Evolutionary conservation across 2,113 vertebrate species (phyloP).

Genomic region (Eurystomus gularis): DNA sequence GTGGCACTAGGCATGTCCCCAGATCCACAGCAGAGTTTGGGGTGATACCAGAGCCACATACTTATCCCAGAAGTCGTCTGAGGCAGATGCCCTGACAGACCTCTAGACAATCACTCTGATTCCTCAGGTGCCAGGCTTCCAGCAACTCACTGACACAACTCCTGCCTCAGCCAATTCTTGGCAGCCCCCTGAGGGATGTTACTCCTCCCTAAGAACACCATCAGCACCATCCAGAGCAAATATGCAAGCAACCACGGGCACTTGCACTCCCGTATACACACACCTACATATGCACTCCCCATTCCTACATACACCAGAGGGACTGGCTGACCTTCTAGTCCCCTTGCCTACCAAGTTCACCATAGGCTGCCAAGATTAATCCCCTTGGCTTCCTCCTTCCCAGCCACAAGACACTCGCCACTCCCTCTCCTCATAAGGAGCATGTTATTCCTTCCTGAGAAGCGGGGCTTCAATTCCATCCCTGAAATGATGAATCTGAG

Average conservation of each 20-base stretch:
- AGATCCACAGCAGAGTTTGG: not conserved
- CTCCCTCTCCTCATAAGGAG: not conserved
- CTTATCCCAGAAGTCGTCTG: not conserved
- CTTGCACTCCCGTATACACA: rapidly evolving
- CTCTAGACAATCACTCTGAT: not conserved
- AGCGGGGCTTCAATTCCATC: conserved; percentile 17
- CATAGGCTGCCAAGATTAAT: not conserved
- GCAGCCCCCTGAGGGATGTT: not conserved
- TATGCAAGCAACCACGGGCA: not conserved
- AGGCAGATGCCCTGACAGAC: not conserved
- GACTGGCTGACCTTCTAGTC: not conserved
- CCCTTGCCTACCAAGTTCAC: not conserved
- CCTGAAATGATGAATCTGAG: conserved; percentile 46
- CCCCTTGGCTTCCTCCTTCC: not conserved
- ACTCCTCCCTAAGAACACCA: not conserved
- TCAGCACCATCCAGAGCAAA: not conserved
- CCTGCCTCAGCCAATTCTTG: not conserved
- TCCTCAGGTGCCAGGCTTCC: not conserved
- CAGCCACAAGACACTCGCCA: not conserved
- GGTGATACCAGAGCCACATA: not conserved
- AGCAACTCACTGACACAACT: not conserved
- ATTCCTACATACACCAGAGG: not conserved
- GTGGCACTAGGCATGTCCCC: not conserved
- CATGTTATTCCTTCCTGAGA: not conserved
- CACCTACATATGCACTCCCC: not conserved